Evolutionary conservation across 2,797 vertebrate species (phyloP).

Genomic region (Sorex maritimensis): DNA sequence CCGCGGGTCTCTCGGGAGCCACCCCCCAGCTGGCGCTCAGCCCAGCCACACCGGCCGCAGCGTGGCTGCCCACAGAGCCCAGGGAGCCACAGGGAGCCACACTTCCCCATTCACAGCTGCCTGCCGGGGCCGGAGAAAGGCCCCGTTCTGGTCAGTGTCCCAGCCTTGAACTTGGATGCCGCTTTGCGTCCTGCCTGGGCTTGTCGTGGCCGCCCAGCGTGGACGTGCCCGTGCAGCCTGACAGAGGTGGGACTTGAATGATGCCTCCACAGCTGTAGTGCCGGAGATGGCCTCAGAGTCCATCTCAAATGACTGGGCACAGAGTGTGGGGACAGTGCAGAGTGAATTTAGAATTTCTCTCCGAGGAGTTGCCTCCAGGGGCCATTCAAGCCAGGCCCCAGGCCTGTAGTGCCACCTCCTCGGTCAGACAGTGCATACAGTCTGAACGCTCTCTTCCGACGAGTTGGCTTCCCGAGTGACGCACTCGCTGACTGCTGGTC

Average conservation of each 20-base stretch:
- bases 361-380: not conserved
- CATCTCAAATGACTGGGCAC: not conserved
- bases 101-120: not conserved
- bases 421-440: not conserved
- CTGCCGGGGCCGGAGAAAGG: not conserved
- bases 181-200: not conserved
- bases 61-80: not conserved
- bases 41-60: not conserved
- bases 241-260: not conserved
- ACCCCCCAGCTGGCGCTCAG: not conserved
- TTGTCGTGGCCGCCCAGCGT: not conserved
- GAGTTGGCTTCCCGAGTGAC: no score
- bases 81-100: not conserved
- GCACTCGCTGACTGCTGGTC: no score
- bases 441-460: no score
- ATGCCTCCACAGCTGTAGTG: not conserved
- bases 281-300: slow-evolving; percentile 25
- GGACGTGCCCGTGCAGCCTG: not conserved
- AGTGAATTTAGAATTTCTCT: slow-evolving; percentile 21
- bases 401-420: not conserved
- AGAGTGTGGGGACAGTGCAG: not conserved
- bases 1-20: not conserved
- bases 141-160: not conserved
- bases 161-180: not conserved
- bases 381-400: not conserved